Percentiles rank a stretch among this genome's conserved stretches.
These are phyloP conservation scores for Scarus forsteni DNA, from an alignment of 2,797 vertebrate species.

Conservation along the genomic window DNA sequence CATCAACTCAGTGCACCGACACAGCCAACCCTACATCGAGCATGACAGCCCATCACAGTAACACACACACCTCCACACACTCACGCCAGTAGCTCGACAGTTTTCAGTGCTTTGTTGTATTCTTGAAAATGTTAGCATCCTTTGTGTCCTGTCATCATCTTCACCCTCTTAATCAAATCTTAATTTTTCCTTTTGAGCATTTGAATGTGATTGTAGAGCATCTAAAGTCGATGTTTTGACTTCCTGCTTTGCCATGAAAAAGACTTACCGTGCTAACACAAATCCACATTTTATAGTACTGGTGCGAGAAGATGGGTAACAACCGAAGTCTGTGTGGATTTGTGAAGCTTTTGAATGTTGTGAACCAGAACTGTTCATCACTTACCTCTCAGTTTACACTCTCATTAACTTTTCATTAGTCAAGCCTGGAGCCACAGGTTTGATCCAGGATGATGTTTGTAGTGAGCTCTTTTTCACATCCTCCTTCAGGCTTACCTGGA, in stretches of 20 bases:
- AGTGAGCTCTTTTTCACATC: not conserved
- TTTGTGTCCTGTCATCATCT: not conserved
- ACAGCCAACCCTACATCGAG: not conserved
- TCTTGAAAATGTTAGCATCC: not conserved
- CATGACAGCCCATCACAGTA: not conserved
- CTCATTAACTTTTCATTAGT: not conserved
- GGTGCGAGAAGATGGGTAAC: not conserved
- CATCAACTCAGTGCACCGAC: not conserved
- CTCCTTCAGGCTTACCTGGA: slow-evolving; percentile 79
- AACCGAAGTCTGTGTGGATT: not conserved
- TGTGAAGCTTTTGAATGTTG: not conserved
- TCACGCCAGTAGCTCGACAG: no score
- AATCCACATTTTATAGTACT: not conserved
- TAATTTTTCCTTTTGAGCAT: not conserved
- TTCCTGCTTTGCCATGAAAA: not conserved
- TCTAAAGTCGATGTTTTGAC: not conserved
- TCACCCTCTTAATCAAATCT: not conserved
- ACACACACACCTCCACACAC: no score
- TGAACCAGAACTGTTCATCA: not conserved
- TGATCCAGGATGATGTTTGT: not conserved
- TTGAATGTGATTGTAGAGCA: not conserved
- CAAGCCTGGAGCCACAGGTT: accelerated
- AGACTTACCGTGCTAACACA: not conserved
- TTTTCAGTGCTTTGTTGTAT: not conserved
- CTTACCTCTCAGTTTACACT: not conserved